Percentiles rank a stretch among this genome's conserved stretches.
Conservation (phyloP, 2,797 vertebrate genomes). For the Cryptoprocta ferox region DNA sequence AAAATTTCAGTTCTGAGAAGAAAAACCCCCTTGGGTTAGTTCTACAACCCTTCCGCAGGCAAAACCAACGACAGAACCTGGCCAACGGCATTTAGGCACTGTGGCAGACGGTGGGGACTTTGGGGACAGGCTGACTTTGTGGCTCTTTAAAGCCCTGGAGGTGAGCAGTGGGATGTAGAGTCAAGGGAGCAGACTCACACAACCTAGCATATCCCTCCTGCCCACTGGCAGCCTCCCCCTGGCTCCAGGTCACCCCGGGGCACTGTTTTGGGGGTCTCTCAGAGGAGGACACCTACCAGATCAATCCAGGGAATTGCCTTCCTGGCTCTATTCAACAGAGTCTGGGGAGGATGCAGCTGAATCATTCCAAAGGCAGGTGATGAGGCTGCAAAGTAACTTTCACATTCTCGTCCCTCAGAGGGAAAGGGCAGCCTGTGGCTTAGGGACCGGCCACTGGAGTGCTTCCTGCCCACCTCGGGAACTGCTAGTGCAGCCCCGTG, state of each 20-base stretch:
- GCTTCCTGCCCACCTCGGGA: not conserved
- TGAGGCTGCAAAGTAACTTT: not conserved
- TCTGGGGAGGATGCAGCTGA: not conserved
- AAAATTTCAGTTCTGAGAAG: not conserved
- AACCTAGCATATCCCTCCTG: too few relatives aligned
- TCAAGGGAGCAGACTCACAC: not conserved
- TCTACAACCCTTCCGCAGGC: not conserved
- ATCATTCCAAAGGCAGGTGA: not conserved
- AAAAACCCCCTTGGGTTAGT: not conserved
- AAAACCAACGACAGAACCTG: not conserved
- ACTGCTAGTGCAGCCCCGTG: not conserved
- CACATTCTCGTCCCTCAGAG: not conserved
- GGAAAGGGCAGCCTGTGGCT: not conserved
- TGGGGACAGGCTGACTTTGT: not conserved
- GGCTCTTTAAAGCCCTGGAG: not conserved
- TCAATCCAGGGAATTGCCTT: not conserved
- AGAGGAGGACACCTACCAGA: not conserved
- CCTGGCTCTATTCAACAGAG: not conserved
- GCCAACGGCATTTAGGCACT: not conserved
- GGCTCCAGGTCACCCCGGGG: not conserved
- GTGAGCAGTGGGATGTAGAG: not conserved
- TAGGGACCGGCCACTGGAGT: not conserved
- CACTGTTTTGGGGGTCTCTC: not conserved
- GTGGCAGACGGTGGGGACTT: not conserved
- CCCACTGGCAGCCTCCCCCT: not conserved